Evolutionary conservation across 2,888 invertebrate species (phyloP), one percentile per base, ranked within the genome.

Genomic region (Lissonota sp.): DNA sequence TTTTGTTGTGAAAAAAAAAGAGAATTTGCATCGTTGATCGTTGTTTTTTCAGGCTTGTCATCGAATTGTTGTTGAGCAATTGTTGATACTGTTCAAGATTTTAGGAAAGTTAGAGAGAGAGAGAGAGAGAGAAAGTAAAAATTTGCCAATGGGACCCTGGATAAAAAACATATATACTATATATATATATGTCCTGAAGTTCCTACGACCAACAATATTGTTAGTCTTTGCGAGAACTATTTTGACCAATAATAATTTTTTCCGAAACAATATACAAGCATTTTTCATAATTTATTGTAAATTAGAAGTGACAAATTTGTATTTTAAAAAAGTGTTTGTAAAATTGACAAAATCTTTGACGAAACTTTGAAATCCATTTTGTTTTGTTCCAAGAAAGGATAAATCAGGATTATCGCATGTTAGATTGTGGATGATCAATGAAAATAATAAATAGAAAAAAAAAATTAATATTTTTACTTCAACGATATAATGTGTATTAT

Each of bases 381-480:
- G 40, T 51, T 14, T 64, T 57, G 12, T 64, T 63, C 64, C 55
- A 8, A n/a, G n/a, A 42, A 12, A 14, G 8, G 39, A 73, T 39
- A 12, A 58, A 71, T 51, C 44, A 64, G 26, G 10, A 64, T 60
- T 67, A 44, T 46, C 42, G 12, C 12, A 12, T 39, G 16, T 26
- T 64, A 51, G 44, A 64, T n/a, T 58, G 6, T 53, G 16, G 12
- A 44, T 49, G 44, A 53, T 55, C 46, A 58, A 49, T 60, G 12
- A 66, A 63, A 62, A 67, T 55, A 55, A 71, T 79, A 70, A 62
- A 8, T 80, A 14, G 70, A 66, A 75, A 67, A 76, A 26, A 26
- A 71, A 80, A 51, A 63, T 62, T 42, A 67, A 80, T 71, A 72
- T 80, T 80, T 80, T 75, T 80, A 80, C 75, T 76, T 55, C 64